A percentile compares a stretch with the other conserved stretches of the same genome.
Conservation (phyloP, 2,888 invertebrate species). For the Drosophila rubida region DNA sequence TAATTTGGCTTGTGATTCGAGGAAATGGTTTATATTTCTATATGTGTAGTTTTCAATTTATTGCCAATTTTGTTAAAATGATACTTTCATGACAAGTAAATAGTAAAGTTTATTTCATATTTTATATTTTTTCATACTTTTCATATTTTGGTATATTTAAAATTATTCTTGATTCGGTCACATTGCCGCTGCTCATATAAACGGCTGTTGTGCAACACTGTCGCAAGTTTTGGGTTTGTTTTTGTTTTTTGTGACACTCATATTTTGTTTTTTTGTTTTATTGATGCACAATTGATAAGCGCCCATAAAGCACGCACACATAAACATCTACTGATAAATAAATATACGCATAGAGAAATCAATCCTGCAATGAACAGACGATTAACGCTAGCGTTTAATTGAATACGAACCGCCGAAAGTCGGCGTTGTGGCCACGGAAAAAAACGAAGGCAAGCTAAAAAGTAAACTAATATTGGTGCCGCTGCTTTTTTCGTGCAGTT, state of each 20-base stretch:
- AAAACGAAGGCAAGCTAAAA: slow-evolving; percentile 43
- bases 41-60: too few relatives aligned
- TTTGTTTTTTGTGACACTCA: slow-evolving; percentile 59
- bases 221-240: slow-evolving; percentile 51
- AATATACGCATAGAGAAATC: slow-evolving; percentile 24
- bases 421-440: slow-evolving; percentile 29
- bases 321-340: slow-evolving; percentile 24
- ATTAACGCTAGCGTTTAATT: slow-evolving; percentile 33
- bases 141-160: not conserved
- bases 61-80: too few relatives aligned
- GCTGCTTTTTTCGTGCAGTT: not conserved
- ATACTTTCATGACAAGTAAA: too few relatives aligned
- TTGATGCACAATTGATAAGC: slow-evolving; percentile 61
- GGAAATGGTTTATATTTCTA: too few relatives aligned
- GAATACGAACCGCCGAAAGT: slow-evolving; percentile 38
- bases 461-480: slow-evolving; percentile 39
- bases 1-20: too few relatives aligned
- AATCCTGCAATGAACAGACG: slow-evolving; percentile 48
- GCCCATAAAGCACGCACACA: slow-evolving; percentile 24
- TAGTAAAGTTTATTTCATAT: not conserved
- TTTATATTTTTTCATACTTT: too few relatives aligned
- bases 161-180: too few relatives aligned
- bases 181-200: not conserved
- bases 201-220: slow-evolving; percentile 49
- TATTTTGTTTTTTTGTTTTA: slow-evolving; percentile 43